Base-by-base conservation (phyloP, 2,888 invertebrate species). In the Charanyca ferruginea region DNA sequence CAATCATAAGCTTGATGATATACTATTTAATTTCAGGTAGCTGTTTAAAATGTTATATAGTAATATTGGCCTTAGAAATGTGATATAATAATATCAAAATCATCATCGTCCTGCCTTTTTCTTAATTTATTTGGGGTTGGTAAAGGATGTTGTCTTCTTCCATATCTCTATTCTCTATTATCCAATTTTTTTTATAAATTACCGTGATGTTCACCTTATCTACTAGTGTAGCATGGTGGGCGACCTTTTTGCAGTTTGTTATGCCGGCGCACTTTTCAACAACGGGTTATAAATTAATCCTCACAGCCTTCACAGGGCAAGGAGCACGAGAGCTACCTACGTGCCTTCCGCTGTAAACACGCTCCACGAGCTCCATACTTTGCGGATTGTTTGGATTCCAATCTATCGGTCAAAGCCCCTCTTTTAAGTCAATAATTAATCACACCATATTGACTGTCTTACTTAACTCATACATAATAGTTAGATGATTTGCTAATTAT, bases 311-410 rank as follows among this genome's bases (percentile, higher is more conserved):
- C 67, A 53, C 53, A 59, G 70, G 73, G 80, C 79, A 81, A 79
- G 82, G 84, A 88, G 87, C 87, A 90, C 86, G 88, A 83, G 85
- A 72, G 75, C 84, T 90, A 91, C 93, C 84, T 90, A 91, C 93
- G 93, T 94, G 94, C 92, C 88, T 91, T 91, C 90, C 90, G 89
- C 80, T 87, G 87, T 83, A 86, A 90, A 89, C 90, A 85, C 80
- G 64, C 68, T 62, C 55, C 73, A 67, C 81, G 81, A 85, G 81
- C 51, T n/a, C n/a, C 59, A 63, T 42, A 18, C 38, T 66, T 88
- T 84, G 84, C 84, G 82, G 83, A 86, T 86, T 92, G 89, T 90
- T 93, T 90, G 86, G 81, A 88, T 89, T 89, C 70, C 78, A 80
- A 77, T 83, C 73, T 80, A 79, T 75, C 82, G 82, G 83, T 80